Conservation (phyloP, 2,113 vertebrate genomes). For the Burhinus oedicnemus region DNA sequence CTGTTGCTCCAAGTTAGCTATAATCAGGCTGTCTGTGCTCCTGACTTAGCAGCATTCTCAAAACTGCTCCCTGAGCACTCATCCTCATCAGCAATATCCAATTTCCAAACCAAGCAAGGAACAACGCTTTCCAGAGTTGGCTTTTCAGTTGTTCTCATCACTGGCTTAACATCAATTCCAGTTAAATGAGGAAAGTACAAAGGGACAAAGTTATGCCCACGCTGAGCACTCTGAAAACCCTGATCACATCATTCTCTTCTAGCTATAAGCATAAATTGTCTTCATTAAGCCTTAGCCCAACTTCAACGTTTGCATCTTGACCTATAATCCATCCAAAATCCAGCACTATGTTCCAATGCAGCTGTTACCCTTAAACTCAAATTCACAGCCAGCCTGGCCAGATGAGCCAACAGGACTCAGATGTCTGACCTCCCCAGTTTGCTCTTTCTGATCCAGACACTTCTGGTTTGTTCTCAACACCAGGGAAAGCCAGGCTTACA, state of each 20-base stretch:
- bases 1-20: background rate
- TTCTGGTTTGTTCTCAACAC: background rate
- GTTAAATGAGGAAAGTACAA: background rate
- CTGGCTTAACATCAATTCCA: background rate
- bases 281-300: background rate
- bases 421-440: background rate
- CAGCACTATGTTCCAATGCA: background rate
- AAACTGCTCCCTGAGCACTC: constrained; percentile 27
- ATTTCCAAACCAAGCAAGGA: background rate
- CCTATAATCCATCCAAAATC: background rate
- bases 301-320: background rate
- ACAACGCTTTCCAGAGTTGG: background rate
- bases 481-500: background rate
- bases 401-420: background rate
- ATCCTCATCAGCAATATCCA: background rate
- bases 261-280: background rate
- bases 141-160: background rate
- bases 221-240: background rate
- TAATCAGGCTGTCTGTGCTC: background rate
- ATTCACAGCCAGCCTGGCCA: background rate
- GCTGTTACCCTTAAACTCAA: background rate
- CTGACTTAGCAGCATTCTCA: background rate
- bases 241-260: background rate
- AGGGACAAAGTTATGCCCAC: background rate
- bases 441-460: background rate